phyloP scores from a whole-genome alignment of 2,113 vertebrate genomes.

The Gymnarchus niloticus region DNA sequence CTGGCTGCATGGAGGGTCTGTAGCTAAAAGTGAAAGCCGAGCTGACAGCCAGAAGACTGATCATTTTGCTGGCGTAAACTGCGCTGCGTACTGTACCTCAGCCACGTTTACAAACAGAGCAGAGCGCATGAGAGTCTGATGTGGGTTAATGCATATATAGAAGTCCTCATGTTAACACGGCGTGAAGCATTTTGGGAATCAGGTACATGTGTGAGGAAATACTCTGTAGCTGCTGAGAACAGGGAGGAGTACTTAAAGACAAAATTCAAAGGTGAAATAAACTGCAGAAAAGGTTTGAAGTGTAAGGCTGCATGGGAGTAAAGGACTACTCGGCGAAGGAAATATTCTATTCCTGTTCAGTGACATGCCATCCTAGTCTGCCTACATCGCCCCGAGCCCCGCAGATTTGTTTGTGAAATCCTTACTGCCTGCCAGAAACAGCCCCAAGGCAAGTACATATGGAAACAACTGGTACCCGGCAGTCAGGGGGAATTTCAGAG shows the following conservation, averaged over 20 bases:
- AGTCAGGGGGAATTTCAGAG: background rate
- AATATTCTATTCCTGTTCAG: conserved; percentile 1
- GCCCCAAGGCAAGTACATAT: background rate
- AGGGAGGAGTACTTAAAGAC: background rate
- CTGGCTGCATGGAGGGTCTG: conserved; percentile 41
- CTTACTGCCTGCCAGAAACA: conserved; percentile 3
- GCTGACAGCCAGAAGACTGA: conserved; percentile 53
- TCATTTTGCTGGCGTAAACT: conserved; percentile 12
- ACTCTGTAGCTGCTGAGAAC: background rate
- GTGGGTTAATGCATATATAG: conserved; percentile 6
- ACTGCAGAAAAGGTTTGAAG: background rate
- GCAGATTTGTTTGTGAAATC: conserved; percentile 4
- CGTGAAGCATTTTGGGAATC: background rate
- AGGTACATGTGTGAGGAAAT: background rate
- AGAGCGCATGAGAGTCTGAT: conserved; percentile 4
- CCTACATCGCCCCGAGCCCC: background rate
- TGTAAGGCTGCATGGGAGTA: background rate
- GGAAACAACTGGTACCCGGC: background rate
- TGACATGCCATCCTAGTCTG: conserved; percentile 6
- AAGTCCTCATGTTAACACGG: background rate
- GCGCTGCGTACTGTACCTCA: background rate
- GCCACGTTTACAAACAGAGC: background rate
- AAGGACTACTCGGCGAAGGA: background rate
- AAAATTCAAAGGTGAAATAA: conserved; percentile 12
- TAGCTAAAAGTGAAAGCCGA: conserved; percentile 52